These are phyloP conservation scores for Antheraea pernyi DNA, from an alignment of 1,140 invertebrate species.

Conservation along the genomic window DNA sequence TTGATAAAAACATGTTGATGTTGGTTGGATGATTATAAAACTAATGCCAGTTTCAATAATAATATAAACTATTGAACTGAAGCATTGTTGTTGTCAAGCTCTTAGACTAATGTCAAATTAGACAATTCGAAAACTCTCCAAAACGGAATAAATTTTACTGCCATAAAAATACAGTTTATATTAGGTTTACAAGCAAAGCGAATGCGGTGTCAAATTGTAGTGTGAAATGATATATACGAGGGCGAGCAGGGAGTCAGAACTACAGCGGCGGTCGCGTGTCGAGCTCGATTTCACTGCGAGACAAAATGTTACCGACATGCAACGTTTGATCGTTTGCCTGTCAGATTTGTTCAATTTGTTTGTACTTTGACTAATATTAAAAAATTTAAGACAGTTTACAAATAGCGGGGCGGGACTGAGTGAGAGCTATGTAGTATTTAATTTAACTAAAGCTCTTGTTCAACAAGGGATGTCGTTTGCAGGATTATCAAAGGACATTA, in stretches of 20 bases:
- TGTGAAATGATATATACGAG: constrained; percentile 70
- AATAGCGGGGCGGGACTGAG: not conserved
- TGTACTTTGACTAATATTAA: not conserved
- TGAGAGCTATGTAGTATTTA: too few species aligned
- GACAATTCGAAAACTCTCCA: not conserved
- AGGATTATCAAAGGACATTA: too few species aligned
- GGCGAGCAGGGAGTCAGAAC: constrained; percentile 22
- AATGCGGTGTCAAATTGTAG: constrained; percentile 62
- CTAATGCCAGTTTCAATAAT: too few species aligned
- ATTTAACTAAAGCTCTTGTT: too few species aligned
- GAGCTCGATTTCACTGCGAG: not conserved
- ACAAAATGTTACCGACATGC: not conserved
- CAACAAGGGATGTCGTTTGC: too few species aligned
- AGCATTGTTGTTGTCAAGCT: not conserved
- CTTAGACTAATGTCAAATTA: not conserved
- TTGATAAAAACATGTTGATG: too few species aligned
- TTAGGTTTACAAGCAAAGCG: constrained; percentile 27
- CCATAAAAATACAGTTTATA: constrained; percentile 29
- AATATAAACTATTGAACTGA: too few species aligned
- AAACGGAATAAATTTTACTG: constrained; percentile 24
- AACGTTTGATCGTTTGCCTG: not conserved
- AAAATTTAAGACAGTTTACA: constrained; percentile 1
- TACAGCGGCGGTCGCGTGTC: not conserved
- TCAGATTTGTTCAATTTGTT: constrained; percentile 8
- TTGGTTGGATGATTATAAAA: too few species aligned